Evolutionary conservation across 2,888 invertebrate species (phyloP).

Genomic region (Galerucella calmariensis): DNA sequence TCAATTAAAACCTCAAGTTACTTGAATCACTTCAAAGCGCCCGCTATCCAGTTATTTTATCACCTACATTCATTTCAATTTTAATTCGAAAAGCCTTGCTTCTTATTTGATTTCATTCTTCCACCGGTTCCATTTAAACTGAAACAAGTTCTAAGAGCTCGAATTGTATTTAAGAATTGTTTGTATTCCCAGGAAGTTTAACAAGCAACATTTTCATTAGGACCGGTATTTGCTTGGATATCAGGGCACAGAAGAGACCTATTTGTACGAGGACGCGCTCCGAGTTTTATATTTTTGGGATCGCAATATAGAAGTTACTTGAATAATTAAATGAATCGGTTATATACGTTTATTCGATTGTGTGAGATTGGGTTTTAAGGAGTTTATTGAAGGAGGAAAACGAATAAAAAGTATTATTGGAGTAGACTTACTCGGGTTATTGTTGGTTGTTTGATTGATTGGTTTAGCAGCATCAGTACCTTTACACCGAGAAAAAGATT

Average conservation of each 20-base stretch:
- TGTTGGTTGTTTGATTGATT: no score
- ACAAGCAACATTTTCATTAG: constrained; percentile 21
- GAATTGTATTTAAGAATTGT: constrained; percentile 18
- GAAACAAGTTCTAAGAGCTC: constrained; percentile 18
- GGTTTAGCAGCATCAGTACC: no score
- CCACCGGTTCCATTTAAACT: constrained; percentile 2
- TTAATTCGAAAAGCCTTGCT: neutral
- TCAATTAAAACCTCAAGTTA: no score
- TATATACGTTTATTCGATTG: neutral
- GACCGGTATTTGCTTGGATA: constrained; percentile 4
- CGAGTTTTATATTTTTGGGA: constrained; percentile 13
- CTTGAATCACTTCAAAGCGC: neutral
- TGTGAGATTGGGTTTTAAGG: neutral
- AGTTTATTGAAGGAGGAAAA: neutral
- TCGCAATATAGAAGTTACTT: neutral
- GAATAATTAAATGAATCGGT: neutral
- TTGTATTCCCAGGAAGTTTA: constrained; percentile 14
- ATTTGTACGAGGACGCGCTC: constrained; percentile 13
- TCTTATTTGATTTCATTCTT: constrained; percentile 5
- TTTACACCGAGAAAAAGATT: no score
- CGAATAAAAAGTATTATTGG: neutral
- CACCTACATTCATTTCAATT: constrained; percentile 2
- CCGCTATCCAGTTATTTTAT: neutral
- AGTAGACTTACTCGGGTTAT: neutral
- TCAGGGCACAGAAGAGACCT: constrained; percentile 5